These are phyloP conservation scores for Neodontobutis hainanensis DNA, from an alignment of 2,113 vertebrate genomes.

Conservation along the genomic window DNA sequence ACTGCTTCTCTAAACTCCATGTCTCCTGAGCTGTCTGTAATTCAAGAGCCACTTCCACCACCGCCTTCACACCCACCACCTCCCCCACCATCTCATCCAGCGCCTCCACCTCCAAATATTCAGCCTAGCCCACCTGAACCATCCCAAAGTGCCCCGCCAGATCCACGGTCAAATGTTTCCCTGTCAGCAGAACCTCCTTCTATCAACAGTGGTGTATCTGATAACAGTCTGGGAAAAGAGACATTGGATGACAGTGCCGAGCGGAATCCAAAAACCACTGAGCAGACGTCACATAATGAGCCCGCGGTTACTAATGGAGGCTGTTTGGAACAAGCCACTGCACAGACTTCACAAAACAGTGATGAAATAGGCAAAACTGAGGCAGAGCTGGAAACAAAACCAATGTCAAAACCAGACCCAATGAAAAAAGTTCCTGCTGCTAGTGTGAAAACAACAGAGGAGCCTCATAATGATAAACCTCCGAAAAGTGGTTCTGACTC, in stretches of 20 bases:
- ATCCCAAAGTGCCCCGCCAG: slow-evolving; percentile 12
- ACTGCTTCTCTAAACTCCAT: slow-evolving; percentile 57
- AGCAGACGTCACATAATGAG: slow-evolving; percentile 20
- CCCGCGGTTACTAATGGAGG: slow-evolving; percentile 29
- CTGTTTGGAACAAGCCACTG: slow-evolving; percentile 20
- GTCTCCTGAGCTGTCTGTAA: slow-evolving; percentile 43
- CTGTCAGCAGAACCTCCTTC: slow-evolving; percentile 17
- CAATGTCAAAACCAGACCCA: slow-evolving; percentile 22
- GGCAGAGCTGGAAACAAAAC: slow-evolving; percentile 5
- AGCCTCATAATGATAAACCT: slow-evolving; percentile 40
- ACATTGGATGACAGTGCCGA: slow-evolving; percentile 8
- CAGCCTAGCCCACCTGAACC: slow-evolving; percentile 5
- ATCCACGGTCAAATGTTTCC: slow-evolving; percentile 13
- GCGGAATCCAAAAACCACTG: slow-evolving; percentile 13
- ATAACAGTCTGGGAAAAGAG: slow-evolving; percentile 8
- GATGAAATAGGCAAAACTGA: slow-evolving; percentile 9
- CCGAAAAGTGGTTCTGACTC: slow-evolving; percentile 69
- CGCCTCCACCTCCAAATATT: slow-evolving; percentile 20
- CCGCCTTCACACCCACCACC: slow-evolving; percentile 61
- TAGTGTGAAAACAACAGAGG: slow-evolving; percentile 37
- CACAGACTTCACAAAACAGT: slow-evolving; percentile 9
- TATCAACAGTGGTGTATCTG: slow-evolving; percentile 8
- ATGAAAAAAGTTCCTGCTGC: slow-evolving; percentile 33
- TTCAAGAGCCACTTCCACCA: slow-evolving; percentile 45
- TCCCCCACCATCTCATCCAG: slow-evolving; percentile 42